phyloP scores from a whole-genome alignment of 2,113 vertebrate genomes.

The Varanus komodoensis region DNA sequence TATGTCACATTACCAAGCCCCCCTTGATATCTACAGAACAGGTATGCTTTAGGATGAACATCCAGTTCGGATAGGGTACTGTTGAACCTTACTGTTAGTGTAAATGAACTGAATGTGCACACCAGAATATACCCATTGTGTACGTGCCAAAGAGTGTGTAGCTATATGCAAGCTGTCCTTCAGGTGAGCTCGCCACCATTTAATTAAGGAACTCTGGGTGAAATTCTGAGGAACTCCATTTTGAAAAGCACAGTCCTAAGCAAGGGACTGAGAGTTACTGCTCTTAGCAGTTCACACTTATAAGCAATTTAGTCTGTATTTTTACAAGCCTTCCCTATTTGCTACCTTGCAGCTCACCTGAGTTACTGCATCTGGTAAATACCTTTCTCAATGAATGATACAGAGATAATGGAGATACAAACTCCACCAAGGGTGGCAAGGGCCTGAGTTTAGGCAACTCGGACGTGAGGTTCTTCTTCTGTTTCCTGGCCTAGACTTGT shows the following conservation, averaged over 20 bases:
- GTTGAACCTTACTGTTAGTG: neutral
- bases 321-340: slow-evolving; percentile 77
- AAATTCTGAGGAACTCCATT: neutral
- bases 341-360: slow-evolving; percentile 79
- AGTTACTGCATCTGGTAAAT: slow-evolving; percentile 80
- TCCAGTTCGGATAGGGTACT: neutral
- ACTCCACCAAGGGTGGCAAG: slow-evolving; percentile 67
- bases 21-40: too few relatives aligned
- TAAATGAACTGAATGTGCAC: neutral
- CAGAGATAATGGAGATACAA: slow-evolving; percentile 76
- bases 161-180: neutral
- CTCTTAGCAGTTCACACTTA: slow-evolving; percentile 62
- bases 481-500: slow-evolving; percentile 90
- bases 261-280: slow-evolving; percentile 38
- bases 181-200: neutral
- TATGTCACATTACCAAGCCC: too few relatives aligned
- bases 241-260: slow-evolving; percentile 37
- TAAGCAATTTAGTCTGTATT: slow-evolving; percentile 49
- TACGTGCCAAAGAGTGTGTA: neutral
- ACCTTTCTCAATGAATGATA: slow-evolving; percentile 86
- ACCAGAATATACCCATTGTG: neutral
- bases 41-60: neutral
- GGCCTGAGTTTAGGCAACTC: slow-evolving; percentile 80
- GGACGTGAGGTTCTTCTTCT: slow-evolving; percentile 88
- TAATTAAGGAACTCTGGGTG: neutral